Conservation (phyloP, 2,113 vertebrate species). For the Vimba vimba region DNA sequence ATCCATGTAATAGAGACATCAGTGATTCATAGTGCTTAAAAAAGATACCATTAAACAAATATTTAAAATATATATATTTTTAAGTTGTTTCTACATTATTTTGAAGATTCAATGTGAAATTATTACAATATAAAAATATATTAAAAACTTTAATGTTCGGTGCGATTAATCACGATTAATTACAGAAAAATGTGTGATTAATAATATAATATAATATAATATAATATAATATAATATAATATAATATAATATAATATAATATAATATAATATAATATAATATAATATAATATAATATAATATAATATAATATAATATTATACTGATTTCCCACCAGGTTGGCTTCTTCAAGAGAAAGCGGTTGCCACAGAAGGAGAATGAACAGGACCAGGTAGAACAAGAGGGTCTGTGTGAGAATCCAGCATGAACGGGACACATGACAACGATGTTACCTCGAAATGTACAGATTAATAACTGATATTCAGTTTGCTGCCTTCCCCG, state of each 20-base stretch:
- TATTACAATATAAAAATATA: too few species aligned
- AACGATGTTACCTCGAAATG: background rate
- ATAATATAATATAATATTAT: background rate
- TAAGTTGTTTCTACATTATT: too few species aligned
- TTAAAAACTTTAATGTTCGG: too few species aligned
- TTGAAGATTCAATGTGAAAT: too few species aligned
- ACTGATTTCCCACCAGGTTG: conserved; percentile 72
- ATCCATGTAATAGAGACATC: too few species aligned
- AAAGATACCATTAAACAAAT: too few species aligned
- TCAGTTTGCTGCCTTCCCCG: background rate
- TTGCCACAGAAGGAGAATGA: conserved; percentile 79
- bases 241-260: background rate
- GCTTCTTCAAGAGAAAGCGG: conserved; percentile 89
- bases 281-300: too few species aligned
- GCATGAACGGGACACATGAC: background rate
- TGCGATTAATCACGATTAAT: too few species aligned
- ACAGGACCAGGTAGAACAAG: conserved; percentile 74
- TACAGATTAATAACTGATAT: conserved; percentile 34
- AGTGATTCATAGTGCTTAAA: too few species aligned
- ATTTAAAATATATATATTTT: too few species aligned
- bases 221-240: background rate
- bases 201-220: background rate
- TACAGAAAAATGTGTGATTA: too few species aligned
- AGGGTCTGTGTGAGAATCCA: conserved; percentile 64
- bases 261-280: background rate